These are phyloP conservation scores for Cryptophagus acutangulus DNA, from an alignment of 2,888 invertebrate genomes.

Conservation along the genomic window DNA sequence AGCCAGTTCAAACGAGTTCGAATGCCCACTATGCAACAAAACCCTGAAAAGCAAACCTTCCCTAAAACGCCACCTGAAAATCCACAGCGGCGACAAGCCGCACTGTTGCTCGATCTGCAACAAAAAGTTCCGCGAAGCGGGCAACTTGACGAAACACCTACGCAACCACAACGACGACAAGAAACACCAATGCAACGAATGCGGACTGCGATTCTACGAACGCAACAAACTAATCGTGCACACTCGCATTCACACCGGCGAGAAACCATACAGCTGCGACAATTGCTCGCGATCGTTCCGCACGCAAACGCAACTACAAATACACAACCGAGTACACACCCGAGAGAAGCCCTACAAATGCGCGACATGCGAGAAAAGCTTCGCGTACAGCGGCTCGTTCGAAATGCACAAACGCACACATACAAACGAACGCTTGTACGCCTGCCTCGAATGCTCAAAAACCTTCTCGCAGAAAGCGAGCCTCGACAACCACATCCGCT, in stretches of 20 bases:
- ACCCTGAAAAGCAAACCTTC: conserved; percentile 26
- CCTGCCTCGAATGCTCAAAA: conserved; percentile 31
- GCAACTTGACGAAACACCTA: conserved; percentile 32
- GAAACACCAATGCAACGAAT: conserved; percentile 34
- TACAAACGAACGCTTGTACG: conserved; percentile 26
- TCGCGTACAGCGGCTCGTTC: conserved; percentile 32
- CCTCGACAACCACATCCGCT: conserved; percentile 30
- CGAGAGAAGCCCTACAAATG: conserved; percentile 32
- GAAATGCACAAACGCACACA: conserved; percentile 34
- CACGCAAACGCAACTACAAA: conserved; percentile 29
- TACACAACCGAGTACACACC: conserved; percentile 36
- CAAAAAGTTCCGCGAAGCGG: conserved; percentile 28
- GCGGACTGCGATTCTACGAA: conserved; percentile 34
- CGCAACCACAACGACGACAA: conserved; percentile 32
- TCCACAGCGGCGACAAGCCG: conserved; percentile 26
- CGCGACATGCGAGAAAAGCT: conserved; percentile 32
- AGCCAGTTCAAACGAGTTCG: no score
- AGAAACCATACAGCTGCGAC: conserved; percentile 33
- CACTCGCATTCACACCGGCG: conserved; percentile 33
- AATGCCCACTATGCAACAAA: no score
- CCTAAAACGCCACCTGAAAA: conserved; percentile 27
- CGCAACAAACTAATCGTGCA: conserved; percentile 34
- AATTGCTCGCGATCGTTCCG: conserved; percentile 30
- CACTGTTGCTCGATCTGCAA: conserved; percentile 26
- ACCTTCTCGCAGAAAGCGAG: conserved; percentile 34